Evolutionary conservation across 1,140 invertebrate genomes (phyloP).

Genomic region (Eurosta solidaginis): DNA sequence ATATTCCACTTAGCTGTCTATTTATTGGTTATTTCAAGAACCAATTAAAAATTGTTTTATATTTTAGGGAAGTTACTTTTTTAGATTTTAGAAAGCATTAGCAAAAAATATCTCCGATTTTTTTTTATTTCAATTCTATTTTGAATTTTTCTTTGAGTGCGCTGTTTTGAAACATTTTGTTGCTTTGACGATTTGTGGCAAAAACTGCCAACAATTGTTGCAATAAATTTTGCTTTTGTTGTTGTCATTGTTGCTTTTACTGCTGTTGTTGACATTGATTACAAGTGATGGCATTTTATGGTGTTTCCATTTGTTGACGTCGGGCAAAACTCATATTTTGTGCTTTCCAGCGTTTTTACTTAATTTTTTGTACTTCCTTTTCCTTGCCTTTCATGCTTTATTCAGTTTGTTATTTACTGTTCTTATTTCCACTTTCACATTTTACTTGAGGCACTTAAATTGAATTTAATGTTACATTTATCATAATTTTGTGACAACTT

Average conservation of each 20-base stretch:
- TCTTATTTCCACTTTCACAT: conserved; percentile 32
- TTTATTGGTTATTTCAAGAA: too few species aligned
- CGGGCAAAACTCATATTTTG: conserved; percentile 23
- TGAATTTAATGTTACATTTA: conserved; percentile 40
- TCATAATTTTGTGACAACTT: conserved; percentile 31
- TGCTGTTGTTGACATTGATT: conserved; percentile 43
- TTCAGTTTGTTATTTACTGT: not conserved
- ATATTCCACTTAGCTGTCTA: too few species aligned
- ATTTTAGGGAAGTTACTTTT: too few species aligned
- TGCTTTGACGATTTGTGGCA: not conserved
- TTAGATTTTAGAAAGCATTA: too few species aligned
- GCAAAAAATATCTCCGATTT: too few species aligned
- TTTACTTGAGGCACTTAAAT: conserved; percentile 41
- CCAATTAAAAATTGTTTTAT: too few species aligned
- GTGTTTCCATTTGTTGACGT: conserved; percentile 29
- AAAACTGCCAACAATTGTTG: not conserved
- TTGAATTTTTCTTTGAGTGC: too few species aligned
- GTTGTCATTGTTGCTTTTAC: not conserved
- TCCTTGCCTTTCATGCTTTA: not conserved
- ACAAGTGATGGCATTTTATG: conserved; percentile 43
- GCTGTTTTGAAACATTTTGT: not conserved
- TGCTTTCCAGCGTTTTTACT: not conserved
- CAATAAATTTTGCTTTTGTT: not conserved
- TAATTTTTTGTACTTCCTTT: not conserved
- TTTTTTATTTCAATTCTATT: too few species aligned